Conservation (phyloP, 2,113 vertebrate species). For the Irena cyanogastra region DNA sequence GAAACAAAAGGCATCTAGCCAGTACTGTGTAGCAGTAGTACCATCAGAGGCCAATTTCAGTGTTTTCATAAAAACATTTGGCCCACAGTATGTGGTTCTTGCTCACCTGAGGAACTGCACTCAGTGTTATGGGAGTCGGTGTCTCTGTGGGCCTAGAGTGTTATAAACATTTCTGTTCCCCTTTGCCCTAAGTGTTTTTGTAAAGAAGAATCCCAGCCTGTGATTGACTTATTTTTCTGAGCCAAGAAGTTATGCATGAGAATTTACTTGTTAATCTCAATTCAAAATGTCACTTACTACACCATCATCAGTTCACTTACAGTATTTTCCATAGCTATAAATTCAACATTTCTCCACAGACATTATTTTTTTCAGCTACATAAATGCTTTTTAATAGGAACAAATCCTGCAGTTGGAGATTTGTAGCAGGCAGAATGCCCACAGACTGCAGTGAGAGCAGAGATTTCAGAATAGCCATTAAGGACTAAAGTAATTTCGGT, state of each 20-base stretch:
- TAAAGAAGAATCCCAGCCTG: not conserved
- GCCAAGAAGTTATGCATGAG: not conserved
- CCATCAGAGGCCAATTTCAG: not conserved
- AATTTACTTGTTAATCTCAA: constrained; percentile 17
- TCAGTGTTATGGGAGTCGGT: not conserved
- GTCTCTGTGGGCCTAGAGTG: not conserved
- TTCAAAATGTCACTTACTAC: constrained; percentile 20
- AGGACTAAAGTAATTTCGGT: not conserved
- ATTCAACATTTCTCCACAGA: not conserved
- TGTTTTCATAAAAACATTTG: not conserved
- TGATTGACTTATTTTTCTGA: not conserved
- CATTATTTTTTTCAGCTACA: not conserved
- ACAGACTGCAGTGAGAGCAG: not conserved
- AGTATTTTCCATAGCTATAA: constrained; percentile 14
- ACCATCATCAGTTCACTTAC: not conserved
- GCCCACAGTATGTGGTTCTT: not conserved
- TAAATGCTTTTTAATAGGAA: constrained; percentile 27
- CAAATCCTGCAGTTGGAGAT: not conserved
- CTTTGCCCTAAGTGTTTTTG: not conserved
- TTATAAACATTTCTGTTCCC: not conserved
- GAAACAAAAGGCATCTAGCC: not conserved
- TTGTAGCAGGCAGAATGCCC: constrained; percentile 16
- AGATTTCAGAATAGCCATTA: not conserved
- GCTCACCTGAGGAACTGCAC: not conserved
- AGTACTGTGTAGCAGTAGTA: not conserved